Evolutionary conservation across 2,113 vertebrate species (phyloP).

Genomic region (Bostrychus sinensis): DNA sequence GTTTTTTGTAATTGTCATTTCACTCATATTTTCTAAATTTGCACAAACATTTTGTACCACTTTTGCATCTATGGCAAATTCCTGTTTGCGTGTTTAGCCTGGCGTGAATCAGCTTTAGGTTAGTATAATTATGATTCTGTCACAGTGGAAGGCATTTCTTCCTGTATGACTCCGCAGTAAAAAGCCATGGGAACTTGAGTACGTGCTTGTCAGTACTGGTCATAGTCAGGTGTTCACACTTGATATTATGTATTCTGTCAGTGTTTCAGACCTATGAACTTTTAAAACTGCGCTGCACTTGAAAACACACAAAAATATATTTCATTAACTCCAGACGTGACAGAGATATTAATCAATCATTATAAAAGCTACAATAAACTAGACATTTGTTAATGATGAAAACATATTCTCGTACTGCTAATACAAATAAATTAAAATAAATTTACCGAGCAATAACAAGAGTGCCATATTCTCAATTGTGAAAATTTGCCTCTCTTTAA

Average conservation of each 20-base stretch:
- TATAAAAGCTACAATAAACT: too few relatives aligned
- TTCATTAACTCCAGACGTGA: background rate
- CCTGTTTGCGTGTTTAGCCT: too few relatives aligned
- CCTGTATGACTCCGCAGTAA: constrained; percentile 5
- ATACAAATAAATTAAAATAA: constrained; percentile 23
- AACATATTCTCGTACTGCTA: background rate
- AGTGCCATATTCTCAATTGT: constrained; percentile 20
- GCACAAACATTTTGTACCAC: too few relatives aligned
- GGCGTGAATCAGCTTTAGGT: background rate
- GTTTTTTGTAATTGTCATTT: too few relatives aligned
- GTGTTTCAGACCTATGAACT: constrained; percentile 5
- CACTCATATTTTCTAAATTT: too few relatives aligned
- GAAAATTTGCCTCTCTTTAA: constrained; percentile 19
- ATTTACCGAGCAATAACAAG: constrained; percentile 9
- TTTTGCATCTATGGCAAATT: too few relatives aligned
- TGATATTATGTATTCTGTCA: constrained; percentile 36
- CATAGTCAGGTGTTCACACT: constrained; percentile 5
- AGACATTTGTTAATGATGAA: too few relatives aligned
- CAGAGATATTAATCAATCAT: constrained; percentile 1
- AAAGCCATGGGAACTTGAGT: constrained; percentile 1
- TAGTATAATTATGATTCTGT: background rate
- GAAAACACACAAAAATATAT: constrained; percentile 28
- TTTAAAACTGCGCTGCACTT: constrained; percentile 15
- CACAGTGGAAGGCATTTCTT: background rate
- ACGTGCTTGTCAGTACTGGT: background rate